Base-by-base conservation (phyloP, 2,888 invertebrate species). In the Nomada ferruginata region DNA sequence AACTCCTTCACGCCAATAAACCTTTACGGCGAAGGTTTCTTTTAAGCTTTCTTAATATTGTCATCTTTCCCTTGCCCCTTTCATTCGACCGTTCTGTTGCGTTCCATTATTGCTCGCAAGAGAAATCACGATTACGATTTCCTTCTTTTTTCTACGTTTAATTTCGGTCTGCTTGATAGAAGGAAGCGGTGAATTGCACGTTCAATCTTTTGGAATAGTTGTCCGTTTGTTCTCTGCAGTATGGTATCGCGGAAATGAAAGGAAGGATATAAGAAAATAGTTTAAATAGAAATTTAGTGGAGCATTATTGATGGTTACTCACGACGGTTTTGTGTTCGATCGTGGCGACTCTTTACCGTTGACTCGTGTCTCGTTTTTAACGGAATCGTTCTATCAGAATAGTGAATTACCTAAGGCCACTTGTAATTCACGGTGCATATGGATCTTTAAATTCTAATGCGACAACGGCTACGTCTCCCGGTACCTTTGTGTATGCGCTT, bases 1-100 rank as follows among this genome's bases (percentile, higher is more conserved):
- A 91, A 92, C 92, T 93, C 92, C 92, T 92, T 93, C 92, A 92
- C 92, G 92, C 92, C 92, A 92, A 92, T 92, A 92, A 92, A 92
- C 92, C 92, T 91, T 92, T 92, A 92, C 68, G 91, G 91, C 90
- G 90, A 90, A 91, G 90, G 90, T 91, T 92, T 91, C 92, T 92
- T 57, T 92, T 91, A 91, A 91, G 90, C 90, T 73, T 83, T 82
- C 89, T 91, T 92, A 92, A 92, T 92, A 89, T 91, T 90, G 91
- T 92, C 92, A 92, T 91, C 90, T 91, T 90, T 91, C 89, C 91
- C 86, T 83, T 42, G 76, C 72, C 50, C 65, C 78, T 69, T 71
- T 71, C 50, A 71, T 36, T 52, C 57, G 18, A 15, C 65, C 57
- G 57, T 57, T 57, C 47, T 66, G 23, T 47, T 66, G 20, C 42